phyloP scores from a whole-genome alignment of 2,888 invertebrate genomes.

The Dendrolimus houi region DNA sequence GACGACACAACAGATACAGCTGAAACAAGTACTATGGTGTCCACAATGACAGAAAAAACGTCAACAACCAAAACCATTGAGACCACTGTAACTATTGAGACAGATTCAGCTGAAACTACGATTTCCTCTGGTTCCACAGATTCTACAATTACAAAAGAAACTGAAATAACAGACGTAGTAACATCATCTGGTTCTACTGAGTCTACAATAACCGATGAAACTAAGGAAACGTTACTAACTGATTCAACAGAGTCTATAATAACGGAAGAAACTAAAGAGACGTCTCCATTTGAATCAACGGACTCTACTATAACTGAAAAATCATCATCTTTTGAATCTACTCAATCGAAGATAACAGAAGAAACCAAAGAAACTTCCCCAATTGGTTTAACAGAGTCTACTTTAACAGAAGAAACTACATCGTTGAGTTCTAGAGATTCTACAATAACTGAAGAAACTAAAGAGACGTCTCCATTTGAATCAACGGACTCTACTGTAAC shows the following conservation, averaged over 20 bases:
- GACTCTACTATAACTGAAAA: conserved; percentile 12
- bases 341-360: conserved; percentile 7
- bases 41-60: conserved; percentile 10
- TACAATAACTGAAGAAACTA: conserved; percentile 9
- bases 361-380: conserved; percentile 9
- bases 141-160: too few relatives aligned
- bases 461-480: too few relatives aligned
- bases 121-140: neutral
- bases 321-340: conserved; percentile 2
- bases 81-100: conserved; percentile 9
- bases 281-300: conserved; percentile 4
- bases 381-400: conserved; percentile 9
- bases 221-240: neutral
- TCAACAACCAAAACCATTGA: conserved; percentile 4
- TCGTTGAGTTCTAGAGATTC: conserved; percentile 9
- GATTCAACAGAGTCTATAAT: conserved; percentile 8
- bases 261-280: conserved; percentile 7
- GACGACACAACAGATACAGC: conserved; percentile 1
- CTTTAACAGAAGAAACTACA: conserved; percentile 10
- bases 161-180: neutral
- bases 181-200: neutral
- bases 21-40: conserved; percentile 1
- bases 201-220: neutral
- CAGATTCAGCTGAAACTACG: conserved; percentile 4
- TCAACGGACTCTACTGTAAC: too few relatives aligned